Conservation (phyloP, 2,113 vertebrate species). For the Pterocles burchelli region DNA sequence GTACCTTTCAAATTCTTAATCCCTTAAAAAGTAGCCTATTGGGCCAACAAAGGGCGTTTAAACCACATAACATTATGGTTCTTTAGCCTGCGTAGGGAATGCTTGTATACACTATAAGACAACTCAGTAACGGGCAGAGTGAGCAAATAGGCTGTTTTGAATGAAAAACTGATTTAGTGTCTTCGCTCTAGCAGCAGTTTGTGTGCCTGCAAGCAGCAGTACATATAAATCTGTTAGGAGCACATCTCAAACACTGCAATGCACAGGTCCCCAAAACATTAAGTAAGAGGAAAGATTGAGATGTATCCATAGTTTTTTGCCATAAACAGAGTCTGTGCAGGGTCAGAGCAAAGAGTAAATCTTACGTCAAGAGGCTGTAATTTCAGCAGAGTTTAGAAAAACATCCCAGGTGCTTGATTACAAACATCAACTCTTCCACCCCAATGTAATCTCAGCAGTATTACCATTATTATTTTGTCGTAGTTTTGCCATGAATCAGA, state of each 20-base stretch:
- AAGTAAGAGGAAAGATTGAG: slow-evolving; percentile 37
- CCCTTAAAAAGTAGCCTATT: slow-evolving; percentile 5
- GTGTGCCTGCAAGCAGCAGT: slow-evolving; percentile 8
- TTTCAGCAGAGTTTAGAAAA: slow-evolving; percentile 48
- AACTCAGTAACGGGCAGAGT: background rate
- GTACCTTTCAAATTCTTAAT: background rate
- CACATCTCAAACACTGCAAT: slow-evolving; percentile 4
- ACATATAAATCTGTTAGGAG: slow-evolving; percentile 51
- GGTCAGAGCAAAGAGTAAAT: slow-evolving; percentile 45
- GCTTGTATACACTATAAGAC: background rate
- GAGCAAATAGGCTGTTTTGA: slow-evolving; percentile 19
- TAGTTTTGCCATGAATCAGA: slow-evolving; percentile 37
- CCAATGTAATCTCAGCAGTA: slow-evolving; percentile 31
- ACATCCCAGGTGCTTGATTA: slow-evolving; percentile 4
- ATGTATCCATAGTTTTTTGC: slow-evolving; percentile 9
- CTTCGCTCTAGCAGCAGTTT: slow-evolving; percentile 29
- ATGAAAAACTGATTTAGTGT: slow-evolving; percentile 55
- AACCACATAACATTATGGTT: background rate
- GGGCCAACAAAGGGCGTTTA: background rate
- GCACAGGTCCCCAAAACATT: background rate
- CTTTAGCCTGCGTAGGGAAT: background rate
- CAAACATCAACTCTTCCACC: background rate
- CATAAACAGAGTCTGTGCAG: slow-evolving; percentile 33
- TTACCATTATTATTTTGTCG: slow-evolving; percentile 31
- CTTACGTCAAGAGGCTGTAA: background rate